These are phyloP conservation scores for Triops longicaudatus DNA, from an alignment of 1,140 invertebrate genomes.

Conservation along the genomic window DNA sequence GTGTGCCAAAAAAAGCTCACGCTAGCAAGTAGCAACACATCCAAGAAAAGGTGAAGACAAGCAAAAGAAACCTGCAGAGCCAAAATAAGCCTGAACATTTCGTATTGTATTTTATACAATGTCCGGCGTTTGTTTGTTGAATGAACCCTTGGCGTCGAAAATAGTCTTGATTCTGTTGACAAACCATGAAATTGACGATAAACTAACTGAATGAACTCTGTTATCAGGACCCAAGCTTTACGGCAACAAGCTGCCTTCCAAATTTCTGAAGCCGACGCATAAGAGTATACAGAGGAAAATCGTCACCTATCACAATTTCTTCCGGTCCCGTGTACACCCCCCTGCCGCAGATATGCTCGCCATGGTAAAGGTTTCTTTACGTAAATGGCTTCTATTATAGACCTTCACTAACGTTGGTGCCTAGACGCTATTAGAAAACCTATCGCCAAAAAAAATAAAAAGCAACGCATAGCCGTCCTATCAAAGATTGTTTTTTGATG, in stretches of 20 bases:
- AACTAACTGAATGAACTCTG: background rate
- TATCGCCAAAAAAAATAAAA: background rate
- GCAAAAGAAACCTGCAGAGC: background rate
- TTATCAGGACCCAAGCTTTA: constrained; percentile 46
- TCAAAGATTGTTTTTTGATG: background rate
- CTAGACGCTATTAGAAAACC: background rate
- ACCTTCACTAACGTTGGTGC: background rate
- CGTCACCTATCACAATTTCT: constrained; percentile 65
- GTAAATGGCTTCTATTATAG: background rate
- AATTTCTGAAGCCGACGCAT: constrained; percentile 48
- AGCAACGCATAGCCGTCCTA: background rate
- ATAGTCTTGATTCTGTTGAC: background rate
- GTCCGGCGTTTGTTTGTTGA: background rate
- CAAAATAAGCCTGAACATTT: background rate
- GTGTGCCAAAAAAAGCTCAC: too few relatives aligned
- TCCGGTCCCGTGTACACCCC: constrained; percentile 61
- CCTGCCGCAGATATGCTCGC: constrained; percentile 67
- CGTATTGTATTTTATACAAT: background rate
- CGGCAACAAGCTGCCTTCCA: constrained; percentile 52
- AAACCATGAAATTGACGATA: background rate
- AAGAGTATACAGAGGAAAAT: constrained; percentile 58
- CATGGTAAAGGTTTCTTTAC: constrained; percentile 54
- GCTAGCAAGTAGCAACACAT: too few relatives aligned
- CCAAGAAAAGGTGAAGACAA: background rate
- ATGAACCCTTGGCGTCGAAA: background rate